Evolutionary conservation across 2,888 invertebrate species (phyloP).

Genomic region (Lycocerus yunnanus): DNA sequence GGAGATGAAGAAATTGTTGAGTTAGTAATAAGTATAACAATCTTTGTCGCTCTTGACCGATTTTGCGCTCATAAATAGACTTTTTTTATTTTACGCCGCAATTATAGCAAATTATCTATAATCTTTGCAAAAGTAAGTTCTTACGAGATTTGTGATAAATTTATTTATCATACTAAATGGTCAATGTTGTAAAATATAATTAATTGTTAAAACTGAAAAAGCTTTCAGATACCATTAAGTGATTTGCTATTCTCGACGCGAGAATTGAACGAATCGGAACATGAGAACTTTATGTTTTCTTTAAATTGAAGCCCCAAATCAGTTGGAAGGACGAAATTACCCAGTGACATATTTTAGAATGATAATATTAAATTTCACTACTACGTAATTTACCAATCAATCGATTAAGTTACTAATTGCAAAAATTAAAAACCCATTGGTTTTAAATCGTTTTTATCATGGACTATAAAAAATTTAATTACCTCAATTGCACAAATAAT

Average conservation of each 20-base stretch:
- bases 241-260: neutral
- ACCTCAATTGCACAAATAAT: neutral
- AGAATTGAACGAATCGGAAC: neutral
- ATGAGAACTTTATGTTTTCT: neutral
- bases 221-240: neutral
- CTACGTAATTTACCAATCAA: neutral
- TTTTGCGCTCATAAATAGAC: neutral
- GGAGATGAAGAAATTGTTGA: neutral
- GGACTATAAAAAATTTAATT: neutral
- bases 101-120: too few relatives aligned
- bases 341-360: neutral
- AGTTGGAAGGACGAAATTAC: neutral
- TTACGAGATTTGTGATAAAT: too few relatives aligned
- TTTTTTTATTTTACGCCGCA: neutral
- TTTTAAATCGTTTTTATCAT: neutral
- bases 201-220: too few relatives aligned
- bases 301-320: neutral
- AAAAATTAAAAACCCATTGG: neutral
- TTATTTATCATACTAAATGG: too few relatives aligned
- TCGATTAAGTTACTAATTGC: neutral
- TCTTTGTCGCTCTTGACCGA: neutral
- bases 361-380: neutral
- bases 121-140: too few relatives aligned
- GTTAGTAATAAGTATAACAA: neutral
- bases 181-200: too few relatives aligned